Percentiles rank a stretch among this genome's conserved stretches.
Evolutionary conservation across 64 coral and sea anemone species (phyloP).

Genomic region (Stichodactyla mertensii): DNA sequence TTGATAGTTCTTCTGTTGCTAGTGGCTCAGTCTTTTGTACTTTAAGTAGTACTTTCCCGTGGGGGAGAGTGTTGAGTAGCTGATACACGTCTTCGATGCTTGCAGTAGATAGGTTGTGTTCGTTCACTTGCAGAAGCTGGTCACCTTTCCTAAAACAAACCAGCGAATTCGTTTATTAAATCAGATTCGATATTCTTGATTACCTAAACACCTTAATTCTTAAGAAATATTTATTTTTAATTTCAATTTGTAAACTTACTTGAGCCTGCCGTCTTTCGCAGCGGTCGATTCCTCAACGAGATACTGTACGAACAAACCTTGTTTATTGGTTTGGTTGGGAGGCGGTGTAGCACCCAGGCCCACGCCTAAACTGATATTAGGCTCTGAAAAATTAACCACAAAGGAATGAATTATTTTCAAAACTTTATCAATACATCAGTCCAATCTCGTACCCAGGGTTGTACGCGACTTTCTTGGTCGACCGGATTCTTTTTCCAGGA

Average conservation of each 20-base stretch:
- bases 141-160: constrained; percentile 37
- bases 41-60: constrained; percentile 49
- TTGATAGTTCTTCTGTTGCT: constrained; percentile 16
- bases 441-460: too few relatives aligned
- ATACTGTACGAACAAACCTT: constrained; percentile 71
- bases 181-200: too few relatives aligned
- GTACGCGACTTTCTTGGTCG: too few relatives aligned
- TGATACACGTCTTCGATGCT: constrained; percentile 30
- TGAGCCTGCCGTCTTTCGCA: constrained; percentile 36
- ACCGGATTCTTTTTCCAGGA: too few relatives aligned
- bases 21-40: neutral
- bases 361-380: constrained; percentile 53
- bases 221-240: too few relatives aligned
- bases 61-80: constrained; percentile 43
- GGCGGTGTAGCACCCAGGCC: constrained; percentile 55
- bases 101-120: constrained; percentile 20
- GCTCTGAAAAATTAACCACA: constrained; percentile 27
- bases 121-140: constrained; percentile 49
- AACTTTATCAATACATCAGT: too few relatives aligned
- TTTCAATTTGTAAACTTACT: constrained; percentile 12
- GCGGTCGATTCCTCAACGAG: constrained; percentile 54
- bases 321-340: constrained; percentile 16
- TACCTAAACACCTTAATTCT: too few relatives aligned
- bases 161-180: too few relatives aligned
- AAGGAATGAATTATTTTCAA: too few relatives aligned